Conservation (phyloP, 2,797 vertebrate species). For the Cyclura pinguis region DNA sequence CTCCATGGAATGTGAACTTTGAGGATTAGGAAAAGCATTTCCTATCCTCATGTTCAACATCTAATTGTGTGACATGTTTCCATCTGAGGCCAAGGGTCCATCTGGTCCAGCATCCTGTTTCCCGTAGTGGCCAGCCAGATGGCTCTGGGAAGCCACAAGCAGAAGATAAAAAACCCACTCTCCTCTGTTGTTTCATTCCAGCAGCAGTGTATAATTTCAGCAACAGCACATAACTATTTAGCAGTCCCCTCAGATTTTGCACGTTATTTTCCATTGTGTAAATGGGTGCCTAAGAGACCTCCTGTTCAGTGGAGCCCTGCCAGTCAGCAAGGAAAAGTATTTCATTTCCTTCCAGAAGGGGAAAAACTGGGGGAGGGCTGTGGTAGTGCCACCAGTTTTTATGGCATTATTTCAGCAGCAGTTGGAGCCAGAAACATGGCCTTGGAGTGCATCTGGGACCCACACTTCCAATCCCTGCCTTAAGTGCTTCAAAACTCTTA, state of each 20-base stretch:
- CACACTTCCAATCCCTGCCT: no score
- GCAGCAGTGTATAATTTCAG: neutral
- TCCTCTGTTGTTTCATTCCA: neutral
- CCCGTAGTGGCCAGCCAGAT: neutral
- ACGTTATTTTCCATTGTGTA: neutral
- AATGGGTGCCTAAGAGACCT: neutral
- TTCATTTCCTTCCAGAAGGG: neutral
- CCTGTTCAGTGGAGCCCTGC: neutral
- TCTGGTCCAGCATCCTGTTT: neutral
- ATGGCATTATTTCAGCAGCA: no score
- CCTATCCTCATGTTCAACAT: neutral
- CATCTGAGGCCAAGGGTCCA: neutral
- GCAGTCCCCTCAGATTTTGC: neutral
- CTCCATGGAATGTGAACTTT: neutral
- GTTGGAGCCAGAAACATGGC: no score
- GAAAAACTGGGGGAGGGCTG: neutral
- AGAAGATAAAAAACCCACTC: neutral
- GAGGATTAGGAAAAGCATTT: neutral
- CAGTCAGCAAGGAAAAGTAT: neutral
- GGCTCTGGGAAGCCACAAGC: neutral
- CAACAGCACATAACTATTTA: neutral
- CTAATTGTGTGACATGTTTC: neutral
- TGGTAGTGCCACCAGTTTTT: no score
- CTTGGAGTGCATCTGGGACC: no score
- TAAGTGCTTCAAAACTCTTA: no score